Conservation (phyloP, 2,888 invertebrate genomes). For the Noctua comes region DNA sequence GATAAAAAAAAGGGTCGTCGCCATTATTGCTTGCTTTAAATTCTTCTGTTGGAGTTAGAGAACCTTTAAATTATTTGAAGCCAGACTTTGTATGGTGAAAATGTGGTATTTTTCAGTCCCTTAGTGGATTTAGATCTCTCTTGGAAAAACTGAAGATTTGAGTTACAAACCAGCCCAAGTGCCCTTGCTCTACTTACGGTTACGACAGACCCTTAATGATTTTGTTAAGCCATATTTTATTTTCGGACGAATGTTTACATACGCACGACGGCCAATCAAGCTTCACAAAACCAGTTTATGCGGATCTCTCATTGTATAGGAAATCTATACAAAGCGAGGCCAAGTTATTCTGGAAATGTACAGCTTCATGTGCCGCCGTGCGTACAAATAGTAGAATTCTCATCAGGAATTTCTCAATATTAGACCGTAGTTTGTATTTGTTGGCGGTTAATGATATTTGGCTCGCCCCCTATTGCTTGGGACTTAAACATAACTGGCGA, state of each 20-base stretch:
- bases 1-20: too few relatives aligned
- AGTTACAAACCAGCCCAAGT: not conserved
- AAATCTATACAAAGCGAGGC: too few relatives aligned
- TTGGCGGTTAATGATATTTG: not conserved
- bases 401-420: not conserved
- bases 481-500: not conserved
- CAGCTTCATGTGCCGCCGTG: too few relatives aligned
- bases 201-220: not conserved
- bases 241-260: not conserved
- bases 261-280: too few relatives aligned
- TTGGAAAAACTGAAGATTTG: not conserved
- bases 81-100: too few relatives aligned
- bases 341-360: too few relatives aligned
- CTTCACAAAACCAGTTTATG: too few relatives aligned
- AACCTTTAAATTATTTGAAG: too few relatives aligned
- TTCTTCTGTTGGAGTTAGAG: not conserved
- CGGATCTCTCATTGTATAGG: too few relatives aligned
- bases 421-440: not conserved
- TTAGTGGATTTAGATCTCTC: not conserved
- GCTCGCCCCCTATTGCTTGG: not conserved
- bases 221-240: not conserved
- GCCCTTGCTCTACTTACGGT: not conserved
- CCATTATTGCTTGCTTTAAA: not conserved
- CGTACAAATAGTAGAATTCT: not conserved
- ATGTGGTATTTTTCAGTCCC: not conserved